Evolutionary conservation across 2,797 vertebrate genomes (phyloP).

Genomic region (Potorous gilbertii): DNA sequence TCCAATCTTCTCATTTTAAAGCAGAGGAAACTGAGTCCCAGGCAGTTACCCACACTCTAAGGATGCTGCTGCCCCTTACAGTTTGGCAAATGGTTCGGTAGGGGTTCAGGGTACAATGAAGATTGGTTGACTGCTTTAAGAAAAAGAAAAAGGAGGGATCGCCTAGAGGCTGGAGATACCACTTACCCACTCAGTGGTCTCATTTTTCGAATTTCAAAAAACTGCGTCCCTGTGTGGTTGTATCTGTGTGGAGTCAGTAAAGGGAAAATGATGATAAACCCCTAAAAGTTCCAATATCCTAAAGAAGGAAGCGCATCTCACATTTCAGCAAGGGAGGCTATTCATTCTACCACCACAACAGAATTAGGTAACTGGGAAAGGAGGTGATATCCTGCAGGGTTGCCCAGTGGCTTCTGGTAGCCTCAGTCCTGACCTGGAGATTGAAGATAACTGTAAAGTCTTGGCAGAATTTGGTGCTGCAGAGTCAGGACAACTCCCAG

Average conservation of each 20-base stretch:
- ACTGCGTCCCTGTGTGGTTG: conserved; percentile 98
- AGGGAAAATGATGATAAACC: conserved; percentile 76
- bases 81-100: background rate
- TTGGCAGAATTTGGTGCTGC: background rate
- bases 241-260: conserved; percentile 88
- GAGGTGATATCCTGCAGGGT: background rate
- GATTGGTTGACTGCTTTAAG: background rate
- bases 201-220: conserved; percentile 98
- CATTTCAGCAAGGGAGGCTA: conserved; percentile 4
- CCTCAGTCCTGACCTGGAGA: background rate
- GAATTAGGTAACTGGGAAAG: background rate
- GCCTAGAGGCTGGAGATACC: conserved; percentile 28
- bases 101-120: background rate
- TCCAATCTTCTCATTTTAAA: background rate
- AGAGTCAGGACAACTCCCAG: background rate
- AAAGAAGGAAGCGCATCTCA: background rate
- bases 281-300: background rate
- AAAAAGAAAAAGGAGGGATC: background rate
- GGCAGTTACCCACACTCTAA: background rate
- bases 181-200: conserved; percentile 96
- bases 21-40: background rate
- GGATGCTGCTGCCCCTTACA: background rate
- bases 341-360: background rate
- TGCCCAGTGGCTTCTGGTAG: background rate
- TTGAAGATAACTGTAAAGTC: background rate